Base-by-base conservation (phyloP, 2,797 vertebrate genomes). In the Poeciliopsis gracilis region DNA sequence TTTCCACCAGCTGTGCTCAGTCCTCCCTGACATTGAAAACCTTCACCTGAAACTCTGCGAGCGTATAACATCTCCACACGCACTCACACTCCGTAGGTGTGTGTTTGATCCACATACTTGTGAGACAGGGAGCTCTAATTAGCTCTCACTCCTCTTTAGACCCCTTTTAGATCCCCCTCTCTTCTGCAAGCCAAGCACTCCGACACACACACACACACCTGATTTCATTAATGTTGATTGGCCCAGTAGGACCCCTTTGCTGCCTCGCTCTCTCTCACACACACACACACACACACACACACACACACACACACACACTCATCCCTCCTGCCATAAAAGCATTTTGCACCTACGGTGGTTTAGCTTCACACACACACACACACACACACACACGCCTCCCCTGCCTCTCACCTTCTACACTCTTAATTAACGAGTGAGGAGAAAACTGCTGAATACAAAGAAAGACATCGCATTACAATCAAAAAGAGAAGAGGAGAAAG, bases 151-250 rank as follows among this genome's bases (percentile, higher is more conserved):
- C 86, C 87, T 93, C 91, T 93, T 94, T 91, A 93, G 89, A 90
- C 91, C 93, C 84, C 91, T 91, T 89, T 93, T 90, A 92, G 91
- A 93, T 91, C 88, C 87, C 67, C 93, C 95, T 94, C 95, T 95
- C 95, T 97, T 97, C 95, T 97, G 96, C 96, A 97, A 97, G 96
- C 95, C 95, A 97, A 97, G 97, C 96, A 91, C 86, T 86, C 81
- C 57, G 18, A 76, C 80, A 84, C 76, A 76, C 80, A 45, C 84
- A 84, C 78, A 87, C 88, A 94, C 96, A 97, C 96, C 96, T 97
- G 97, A 97, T 97, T 97, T 97, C 96, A 97, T 97, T 97, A 97
- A 95, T 95, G 97, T 97, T 97, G 96, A 97, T 97, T 97, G 96
- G 96, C 94, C 84, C 88, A 72, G 88, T 95, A 96, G 96, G 96